phyloP scores from a whole-genome alignment of 2,888 invertebrate species.

The Acleris cristana region DNA sequence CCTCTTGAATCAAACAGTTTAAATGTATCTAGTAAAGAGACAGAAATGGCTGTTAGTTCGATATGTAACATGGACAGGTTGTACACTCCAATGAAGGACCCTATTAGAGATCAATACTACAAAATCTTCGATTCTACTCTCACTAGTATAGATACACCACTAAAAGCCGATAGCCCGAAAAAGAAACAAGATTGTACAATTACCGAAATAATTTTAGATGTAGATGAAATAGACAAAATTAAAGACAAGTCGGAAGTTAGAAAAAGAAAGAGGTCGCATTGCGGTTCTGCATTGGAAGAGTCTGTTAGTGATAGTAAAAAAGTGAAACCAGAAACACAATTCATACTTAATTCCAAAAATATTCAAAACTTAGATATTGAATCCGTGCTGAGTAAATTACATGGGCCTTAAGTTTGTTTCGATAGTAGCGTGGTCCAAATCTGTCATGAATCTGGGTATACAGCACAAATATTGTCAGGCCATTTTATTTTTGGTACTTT shows the following conservation, averaged over 20 bases:
- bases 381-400: slow-evolving; percentile 73
- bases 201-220: slow-evolving; percentile 66
- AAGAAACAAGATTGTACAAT: slow-evolving; percentile 50
- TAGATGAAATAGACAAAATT: slow-evolving; percentile 52
- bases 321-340: slow-evolving; percentile 63
- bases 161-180: slow-evolving; percentile 60
- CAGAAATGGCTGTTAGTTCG: slow-evolving; percentile 67
- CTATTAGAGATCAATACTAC: slow-evolving; percentile 60
- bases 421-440: not conserved
- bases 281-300: slow-evolving; percentile 57
- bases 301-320: slow-evolving; percentile 59
- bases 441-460: not conserved
- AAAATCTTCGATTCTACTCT: slow-evolving; percentile 78
- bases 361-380: slow-evolving; percentile 79
- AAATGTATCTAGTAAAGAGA: slow-evolving; percentile 60
- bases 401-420: slow-evolving; percentile 62
- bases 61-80: slow-evolving; percentile 64
- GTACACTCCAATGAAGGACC: slow-evolving; percentile 72
- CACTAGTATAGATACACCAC: slow-evolving; percentile 75
- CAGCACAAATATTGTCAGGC: not conserved
- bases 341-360: slow-evolving; percentile 65
- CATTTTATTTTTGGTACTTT: no score
- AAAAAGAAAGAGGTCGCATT: slow-evolving; percentile 66
- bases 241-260: slow-evolving; percentile 54
- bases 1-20: slow-evolving; percentile 47